phyloP scores from a whole-genome alignment of 2,888 invertebrate genomes.

The Syritta pipiens region DNA sequence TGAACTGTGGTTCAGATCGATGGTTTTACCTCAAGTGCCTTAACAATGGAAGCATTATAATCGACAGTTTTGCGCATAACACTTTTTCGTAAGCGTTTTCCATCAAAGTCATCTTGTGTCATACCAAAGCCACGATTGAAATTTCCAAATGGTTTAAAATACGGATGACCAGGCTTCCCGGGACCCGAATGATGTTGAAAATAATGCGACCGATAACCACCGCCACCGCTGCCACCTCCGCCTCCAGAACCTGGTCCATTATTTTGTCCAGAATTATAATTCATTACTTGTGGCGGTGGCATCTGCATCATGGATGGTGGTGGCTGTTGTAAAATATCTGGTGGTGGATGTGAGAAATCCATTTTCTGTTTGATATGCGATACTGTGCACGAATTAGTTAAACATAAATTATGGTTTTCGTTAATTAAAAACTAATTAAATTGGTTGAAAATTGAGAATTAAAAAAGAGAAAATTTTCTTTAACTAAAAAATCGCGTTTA shows the following conservation, averaged over 20 bases:
- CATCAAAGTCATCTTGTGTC: constrained; percentile 95
- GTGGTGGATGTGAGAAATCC: constrained; percentile 73
- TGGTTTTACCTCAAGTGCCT: constrained; percentile 92
- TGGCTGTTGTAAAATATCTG: constrained; percentile 77
- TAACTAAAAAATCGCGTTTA: constrained; percentile 52
- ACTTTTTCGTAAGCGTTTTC: constrained; percentile 95
- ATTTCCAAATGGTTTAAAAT: constrained; percentile 78
- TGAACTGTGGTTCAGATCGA: too few relatives aligned
- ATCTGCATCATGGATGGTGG: constrained; percentile 61
- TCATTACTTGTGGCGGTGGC: constrained; percentile 71
- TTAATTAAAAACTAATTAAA: neutral
- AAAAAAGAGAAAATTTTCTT: constrained; percentile 7
- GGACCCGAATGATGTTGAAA: constrained; percentile 76
- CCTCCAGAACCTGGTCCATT: constrained; percentile 57
- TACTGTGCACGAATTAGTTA: constrained; percentile 6
- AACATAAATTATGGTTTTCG: constrained; percentile 23
- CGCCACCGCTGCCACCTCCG: constrained; percentile 24
- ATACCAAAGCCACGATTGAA: constrained; percentile 81
- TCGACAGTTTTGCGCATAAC: constrained; percentile 99
- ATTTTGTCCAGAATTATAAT: constrained; percentile 55
- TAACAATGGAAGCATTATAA: constrained; percentile 96
- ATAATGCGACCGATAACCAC: constrained; percentile 73
- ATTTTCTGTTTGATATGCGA: constrained; percentile 57
- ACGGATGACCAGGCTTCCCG: constrained; percentile 77
- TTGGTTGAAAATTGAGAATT: constrained; percentile 9